Evolutionary conservation across 1,140 invertebrate species (phyloP), one percentile per base, ranked within the genome.

Genomic region (Luehdorfia chinensis): DNA sequence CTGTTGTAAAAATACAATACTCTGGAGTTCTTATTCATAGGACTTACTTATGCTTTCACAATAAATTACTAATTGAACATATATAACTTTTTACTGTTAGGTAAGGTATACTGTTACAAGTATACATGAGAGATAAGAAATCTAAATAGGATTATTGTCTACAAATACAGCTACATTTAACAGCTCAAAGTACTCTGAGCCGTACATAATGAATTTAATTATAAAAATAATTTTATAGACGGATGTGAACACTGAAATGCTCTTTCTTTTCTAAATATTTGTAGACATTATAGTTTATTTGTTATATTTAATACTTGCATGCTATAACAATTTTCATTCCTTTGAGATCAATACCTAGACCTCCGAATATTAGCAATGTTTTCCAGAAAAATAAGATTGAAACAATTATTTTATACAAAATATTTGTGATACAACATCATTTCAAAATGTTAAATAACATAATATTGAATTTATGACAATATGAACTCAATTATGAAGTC

Each of bases 191-290:
- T 55, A 30, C 11, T 52, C 47, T 44, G 11, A 62, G 53, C 49
- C 51, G 61, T 14, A 50, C 45, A 54, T 47, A 50, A 46, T 43
- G 25, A 11, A 11, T 32, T 44, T 62, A 47, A 32, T 59, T 65
- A 59, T 50, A 58, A 67, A 63, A 67, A 72, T 68, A 66, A 54
- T 60, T 69, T 69, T 55, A 60, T 70, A 69, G 68, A 63, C 68
- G 61, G 68, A 69, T 58, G 55, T 58, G 49, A 60, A 62, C 58
- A 62, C 53, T 49, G 36, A 47, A 56, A 55, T 59, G 50, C 57
- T 49, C 50, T 45, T 15, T 28, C 36, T 50, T 23, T 21, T 37
- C 18, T 39, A 39, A 19, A 25, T 14, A 21, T 23, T 39, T 39
- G 36, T 39, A 1, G n/a, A n/a, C n/a, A n/a, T n/a, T n/a, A n/a